Percentiles rank a stretch among this genome's conserved stretches.
phyloP scores from a whole-genome alignment of 2,797 vertebrate genomes.

The Lepus townsendii region DNA sequence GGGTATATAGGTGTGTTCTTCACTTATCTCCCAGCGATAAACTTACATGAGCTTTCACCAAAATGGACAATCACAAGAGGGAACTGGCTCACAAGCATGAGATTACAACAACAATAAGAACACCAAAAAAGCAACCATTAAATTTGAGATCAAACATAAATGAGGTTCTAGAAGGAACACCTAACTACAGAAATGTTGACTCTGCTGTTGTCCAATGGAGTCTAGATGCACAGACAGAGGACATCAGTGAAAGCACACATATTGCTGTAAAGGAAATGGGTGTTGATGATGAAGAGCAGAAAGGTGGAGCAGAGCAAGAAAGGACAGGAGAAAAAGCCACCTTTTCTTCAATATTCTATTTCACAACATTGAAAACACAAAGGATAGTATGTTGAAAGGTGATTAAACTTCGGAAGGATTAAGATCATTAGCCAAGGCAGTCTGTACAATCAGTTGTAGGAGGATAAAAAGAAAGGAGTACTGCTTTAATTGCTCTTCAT shows the following conservation, averaged over 20 bases:
- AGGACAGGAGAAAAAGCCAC: background rate
- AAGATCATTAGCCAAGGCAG: background rate
- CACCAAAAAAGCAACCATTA: background rate
- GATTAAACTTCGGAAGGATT: background rate
- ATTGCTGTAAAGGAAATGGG: background rate
- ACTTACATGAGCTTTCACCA: background rate
- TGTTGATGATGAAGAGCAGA: background rate
- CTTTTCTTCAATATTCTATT: background rate
- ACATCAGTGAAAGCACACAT: background rate
- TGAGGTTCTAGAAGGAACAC: background rate
- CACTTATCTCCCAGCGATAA: background rate
- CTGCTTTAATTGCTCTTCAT: background rate
- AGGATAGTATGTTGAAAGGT: background rate
- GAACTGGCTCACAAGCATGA: background rate
- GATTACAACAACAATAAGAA: background rate
- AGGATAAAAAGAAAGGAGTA: background rate
- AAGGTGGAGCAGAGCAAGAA: background rate
- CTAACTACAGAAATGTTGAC: background rate
- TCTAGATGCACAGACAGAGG: background rate
- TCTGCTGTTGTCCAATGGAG: background rate
- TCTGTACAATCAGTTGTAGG: background rate
- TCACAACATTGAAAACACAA: background rate
- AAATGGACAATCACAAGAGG: background rate
- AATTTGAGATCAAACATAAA: background rate
- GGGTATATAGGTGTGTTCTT: background rate